Percentiles rank a stretch among this genome's conserved stretches.
Conservation (phyloP, 2,888 invertebrate species). For the Orthosia cruda region DNA sequence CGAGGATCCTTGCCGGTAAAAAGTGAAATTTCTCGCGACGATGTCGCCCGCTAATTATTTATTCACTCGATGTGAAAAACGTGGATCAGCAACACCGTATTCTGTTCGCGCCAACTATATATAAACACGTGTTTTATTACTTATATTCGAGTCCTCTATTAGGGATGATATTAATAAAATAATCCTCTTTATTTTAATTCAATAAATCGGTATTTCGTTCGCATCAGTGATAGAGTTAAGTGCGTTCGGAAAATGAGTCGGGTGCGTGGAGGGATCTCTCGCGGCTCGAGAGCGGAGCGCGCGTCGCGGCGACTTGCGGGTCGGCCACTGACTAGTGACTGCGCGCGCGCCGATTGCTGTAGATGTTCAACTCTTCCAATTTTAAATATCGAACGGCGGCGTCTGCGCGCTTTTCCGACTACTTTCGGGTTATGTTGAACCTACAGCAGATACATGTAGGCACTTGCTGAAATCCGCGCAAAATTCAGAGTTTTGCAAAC, state of each 20-base stretch:
- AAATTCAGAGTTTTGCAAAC: background rate
- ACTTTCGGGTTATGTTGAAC: slow-evolving; percentile 54
- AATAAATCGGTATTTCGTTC: slow-evolving; percentile 76
- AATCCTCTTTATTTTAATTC: slow-evolving; percentile 73
- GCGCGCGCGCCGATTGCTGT: slow-evolving; percentile 82
- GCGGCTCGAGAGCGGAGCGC: slow-evolving; percentile 85
- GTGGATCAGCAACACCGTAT: slow-evolving; percentile 84
- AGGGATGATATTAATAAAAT: slow-evolving; percentile 69
- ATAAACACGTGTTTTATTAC: slow-evolving; percentile 87
- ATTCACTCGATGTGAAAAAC: slow-evolving; percentile 89
- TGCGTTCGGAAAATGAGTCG: slow-evolving; percentile 84
- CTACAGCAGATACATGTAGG: background rate
- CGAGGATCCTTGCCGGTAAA: slow-evolving; percentile 84
- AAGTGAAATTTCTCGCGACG: slow-evolving; percentile 88
- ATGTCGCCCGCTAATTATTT: slow-evolving; percentile 83
- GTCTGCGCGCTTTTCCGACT: slow-evolving; percentile 82
- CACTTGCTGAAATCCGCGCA: background rate
- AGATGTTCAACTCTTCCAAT: slow-evolving; percentile 85
- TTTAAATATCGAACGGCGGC: slow-evolving; percentile 84
- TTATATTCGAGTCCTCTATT: slow-evolving; percentile 75
- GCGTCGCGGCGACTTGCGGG: slow-evolving; percentile 88
- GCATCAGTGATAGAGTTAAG: slow-evolving; percentile 65
- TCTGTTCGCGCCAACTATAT: slow-evolving; percentile 87
- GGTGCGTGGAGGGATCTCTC: slow-evolving; percentile 78
- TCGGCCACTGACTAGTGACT: slow-evolving; percentile 90